Conservation (phyloP, 2,797 vertebrate genomes). For the Chelon auratus region DNA sequence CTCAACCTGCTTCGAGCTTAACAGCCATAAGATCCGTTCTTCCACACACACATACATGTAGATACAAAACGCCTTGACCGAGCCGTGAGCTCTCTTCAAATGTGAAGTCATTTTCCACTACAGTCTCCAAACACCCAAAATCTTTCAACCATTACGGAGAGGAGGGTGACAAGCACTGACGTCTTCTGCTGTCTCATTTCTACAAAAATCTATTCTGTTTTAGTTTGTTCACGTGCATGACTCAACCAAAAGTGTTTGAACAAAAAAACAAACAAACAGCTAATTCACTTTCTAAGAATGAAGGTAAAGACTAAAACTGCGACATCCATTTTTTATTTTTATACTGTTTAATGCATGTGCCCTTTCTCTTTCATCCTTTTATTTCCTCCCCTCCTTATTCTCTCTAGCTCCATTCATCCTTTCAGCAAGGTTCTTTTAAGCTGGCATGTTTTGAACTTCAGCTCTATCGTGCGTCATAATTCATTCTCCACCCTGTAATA, state of each 20-base stretch:
- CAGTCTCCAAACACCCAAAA: conserved; percentile 53
- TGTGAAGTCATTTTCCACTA: conserved; percentile 62
- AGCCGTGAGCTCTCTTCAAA: conserved; percentile 53
- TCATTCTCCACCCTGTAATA: conserved; percentile 55
- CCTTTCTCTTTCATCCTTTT: conserved; percentile 37
- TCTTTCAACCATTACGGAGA: conserved; percentile 63
- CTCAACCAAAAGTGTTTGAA: conserved; percentile 31
- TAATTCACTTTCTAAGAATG: conserved; percentile 18
- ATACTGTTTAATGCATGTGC: conserved; percentile 22
- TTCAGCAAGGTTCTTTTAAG: conserved; percentile 53
- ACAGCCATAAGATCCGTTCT: conserved; percentile 34
- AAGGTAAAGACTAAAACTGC: conserved; percentile 11
- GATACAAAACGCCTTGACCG: conserved; percentile 41
- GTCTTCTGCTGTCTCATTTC: conserved; percentile 38
- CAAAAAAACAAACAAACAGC: conserved; percentile 16
- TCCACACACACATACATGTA: conserved; percentile 9
- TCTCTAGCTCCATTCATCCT: conserved; percentile 39
- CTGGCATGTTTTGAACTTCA: conserved; percentile 50
- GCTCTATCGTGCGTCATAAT: conserved; percentile 59
- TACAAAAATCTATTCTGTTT: conserved; percentile 29
- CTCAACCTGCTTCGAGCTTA: conserved; percentile 48
- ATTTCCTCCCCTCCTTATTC: conserved; percentile 24
- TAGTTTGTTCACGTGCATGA: conserved; percentile 26
- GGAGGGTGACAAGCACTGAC: conserved; percentile 42
- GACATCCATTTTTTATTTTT: conserved; percentile 34